Evolutionary conservation across 2,797 vertebrate species (phyloP).

Genomic region (Hybognathus amarus): DNA sequence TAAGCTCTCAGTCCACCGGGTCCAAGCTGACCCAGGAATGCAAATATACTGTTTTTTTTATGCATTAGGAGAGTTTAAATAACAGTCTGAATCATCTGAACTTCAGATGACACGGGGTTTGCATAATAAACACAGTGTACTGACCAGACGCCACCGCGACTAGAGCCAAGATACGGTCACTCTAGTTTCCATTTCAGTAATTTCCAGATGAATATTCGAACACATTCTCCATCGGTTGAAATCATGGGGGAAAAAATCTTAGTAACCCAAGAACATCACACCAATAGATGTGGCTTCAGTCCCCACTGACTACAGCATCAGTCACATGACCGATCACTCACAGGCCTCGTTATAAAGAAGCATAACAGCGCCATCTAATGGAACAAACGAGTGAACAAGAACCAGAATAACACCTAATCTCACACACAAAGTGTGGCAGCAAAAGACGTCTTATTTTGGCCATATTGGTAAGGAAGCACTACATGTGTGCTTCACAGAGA

Average conservation of each 20-base stretch:
- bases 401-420: neutral
- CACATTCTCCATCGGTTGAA: no score
- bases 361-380: slow-evolving; percentile 74
- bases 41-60: neutral
- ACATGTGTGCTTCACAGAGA: neutral
- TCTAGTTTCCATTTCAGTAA: neutral
- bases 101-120: neutral
- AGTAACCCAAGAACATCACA: neutral
- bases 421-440: neutral
- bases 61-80: neutral
- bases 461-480: no score
- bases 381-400: slow-evolving; percentile 34
- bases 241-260: no score
- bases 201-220: neutral
- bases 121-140: neutral
- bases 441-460: neutral
- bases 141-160: neutral
- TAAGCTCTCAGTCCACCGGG: neutral
- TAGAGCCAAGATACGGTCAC: neutral
- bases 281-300: neutral
- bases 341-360: slow-evolving; percentile 13
- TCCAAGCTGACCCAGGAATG: no score
- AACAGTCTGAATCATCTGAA: neutral
- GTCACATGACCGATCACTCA: neutral
- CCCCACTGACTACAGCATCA: neutral